Evolutionary conservation across 1,140 invertebrate species (phyloP).

Genomic region (Rhynchophorus ferrugineus): DNA sequence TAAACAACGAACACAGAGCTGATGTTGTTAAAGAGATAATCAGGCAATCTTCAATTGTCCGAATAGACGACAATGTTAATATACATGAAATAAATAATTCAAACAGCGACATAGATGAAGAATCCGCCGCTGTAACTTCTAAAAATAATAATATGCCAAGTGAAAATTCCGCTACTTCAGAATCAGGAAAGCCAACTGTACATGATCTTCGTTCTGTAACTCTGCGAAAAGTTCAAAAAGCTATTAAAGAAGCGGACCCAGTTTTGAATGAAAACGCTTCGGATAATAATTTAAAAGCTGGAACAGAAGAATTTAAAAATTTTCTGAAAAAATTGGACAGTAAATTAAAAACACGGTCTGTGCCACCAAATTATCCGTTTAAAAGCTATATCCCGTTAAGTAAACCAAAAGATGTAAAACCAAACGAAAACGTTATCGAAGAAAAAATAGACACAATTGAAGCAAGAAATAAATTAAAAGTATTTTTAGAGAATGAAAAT

Average conservation of each 20-base stretch:
- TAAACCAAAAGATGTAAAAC: constrained; percentile 4
- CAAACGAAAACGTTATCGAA: constrained; percentile 24
- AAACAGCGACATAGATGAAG: no score
- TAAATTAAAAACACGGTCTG: constrained; percentile 14
- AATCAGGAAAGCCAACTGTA: no score
- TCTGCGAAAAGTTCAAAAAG: constrained; percentile 8
- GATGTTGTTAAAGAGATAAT: no score
- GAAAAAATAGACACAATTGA: constrained; percentile 23
- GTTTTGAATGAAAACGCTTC: constrained; percentile 8
- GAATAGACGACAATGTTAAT: no score
- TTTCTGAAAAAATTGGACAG: constrained; percentile 24
- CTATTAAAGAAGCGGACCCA: constrained; percentile 9
- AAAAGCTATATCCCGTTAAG: not conserved
- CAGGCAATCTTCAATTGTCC: no score
- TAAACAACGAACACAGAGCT: no score
- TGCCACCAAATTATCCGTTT: constrained; percentile 4
- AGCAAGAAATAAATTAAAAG: constrained; percentile 20
- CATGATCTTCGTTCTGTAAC: constrained; percentile 11
- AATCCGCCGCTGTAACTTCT: no score
- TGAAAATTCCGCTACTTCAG: no score
- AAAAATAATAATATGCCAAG: no score
- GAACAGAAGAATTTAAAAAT: constrained; percentile 21
- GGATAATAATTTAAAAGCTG: constrained; percentile 26
- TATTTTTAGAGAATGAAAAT: constrained; percentile 5
- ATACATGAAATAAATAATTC: no score